Conservation (phyloP, 64 coral and sea anemone species). For the Catalaphyllia jardinei region DNA sequence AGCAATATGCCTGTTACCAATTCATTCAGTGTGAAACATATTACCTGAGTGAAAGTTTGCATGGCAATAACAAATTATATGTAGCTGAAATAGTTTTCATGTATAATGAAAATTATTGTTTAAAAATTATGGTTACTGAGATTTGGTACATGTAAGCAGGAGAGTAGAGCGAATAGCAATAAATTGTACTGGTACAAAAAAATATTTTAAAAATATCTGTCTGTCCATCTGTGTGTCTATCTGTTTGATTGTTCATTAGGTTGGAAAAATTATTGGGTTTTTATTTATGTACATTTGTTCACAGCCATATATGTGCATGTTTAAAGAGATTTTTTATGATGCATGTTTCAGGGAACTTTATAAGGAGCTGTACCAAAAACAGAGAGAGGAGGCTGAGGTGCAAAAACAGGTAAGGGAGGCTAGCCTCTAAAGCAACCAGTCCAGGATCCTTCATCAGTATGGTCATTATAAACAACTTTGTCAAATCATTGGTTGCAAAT, state of each 20-base stretch:
- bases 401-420: slow-evolving; percentile 41
- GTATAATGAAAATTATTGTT: too few species aligned
- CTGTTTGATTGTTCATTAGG: neutral
- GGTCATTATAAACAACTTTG: too few species aligned
- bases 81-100: too few species aligned
- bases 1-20: slow-evolving; percentile 7
- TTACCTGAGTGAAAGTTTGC: slow-evolving; percentile 26
- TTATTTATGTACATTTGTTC: neutral
- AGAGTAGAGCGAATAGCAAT: too few species aligned
- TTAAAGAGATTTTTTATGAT: neutral
- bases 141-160: too few species aligned
- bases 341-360: slow-evolving; percentile 52
- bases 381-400: slow-evolving; percentile 57
- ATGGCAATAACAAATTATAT: neutral
- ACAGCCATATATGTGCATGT: neutral
- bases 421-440: neutral
- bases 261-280: neutral
- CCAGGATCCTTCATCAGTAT: neutral
- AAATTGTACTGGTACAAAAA: too few species aligned
- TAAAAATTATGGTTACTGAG: too few species aligned
- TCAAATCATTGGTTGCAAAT: neutral
- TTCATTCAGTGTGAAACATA: neutral
- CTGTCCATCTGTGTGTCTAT: neutral
- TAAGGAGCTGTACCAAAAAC: slow-evolving; percentile 60
- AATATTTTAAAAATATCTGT: neutral